A percentile compares a stretch with the other conserved stretches of the same genome.
phyloP scores from a whole-genome alignment of 2,888 invertebrate species.

The Reticulitermes lucifugus region DNA sequence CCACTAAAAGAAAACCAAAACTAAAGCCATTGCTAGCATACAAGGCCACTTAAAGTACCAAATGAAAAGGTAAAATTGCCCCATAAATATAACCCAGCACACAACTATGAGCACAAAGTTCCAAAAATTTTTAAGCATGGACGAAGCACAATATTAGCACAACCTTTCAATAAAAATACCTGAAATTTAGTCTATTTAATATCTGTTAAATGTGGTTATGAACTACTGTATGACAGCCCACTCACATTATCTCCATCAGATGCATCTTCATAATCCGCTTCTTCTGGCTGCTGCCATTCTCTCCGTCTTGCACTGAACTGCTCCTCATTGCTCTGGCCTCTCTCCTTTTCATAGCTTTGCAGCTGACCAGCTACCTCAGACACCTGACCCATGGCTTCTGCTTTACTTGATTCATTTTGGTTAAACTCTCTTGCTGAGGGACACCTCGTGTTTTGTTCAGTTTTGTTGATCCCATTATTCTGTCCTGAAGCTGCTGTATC shows the following conservation, averaged over 20 bases:
- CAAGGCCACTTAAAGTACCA: too few relatives aligned
- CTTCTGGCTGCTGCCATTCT: neutral
- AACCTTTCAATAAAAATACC: too few relatives aligned
- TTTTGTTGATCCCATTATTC: neutral
- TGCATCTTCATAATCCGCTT: conserved; percentile 51
- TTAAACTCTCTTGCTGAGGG: neutral
- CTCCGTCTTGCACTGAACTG: neutral
- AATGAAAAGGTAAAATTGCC: too few relatives aligned
- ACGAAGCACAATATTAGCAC: too few relatives aligned
- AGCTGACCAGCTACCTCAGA: neutral
- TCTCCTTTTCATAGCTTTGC: neutral
- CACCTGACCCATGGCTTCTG: neutral
- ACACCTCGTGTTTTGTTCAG: neutral
- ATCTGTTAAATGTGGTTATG: too few relatives aligned
- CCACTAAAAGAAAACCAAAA: too few relatives aligned
- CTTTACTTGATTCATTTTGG: neutral
- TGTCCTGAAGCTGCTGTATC: neutral
- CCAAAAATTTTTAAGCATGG: too few relatives aligned
- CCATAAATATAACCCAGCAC: too few relatives aligned
- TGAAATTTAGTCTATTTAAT: too few relatives aligned
- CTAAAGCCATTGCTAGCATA: too few relatives aligned
- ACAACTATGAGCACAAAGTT: too few relatives aligned
- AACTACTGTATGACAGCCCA: neutral
- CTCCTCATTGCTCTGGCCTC: neutral
- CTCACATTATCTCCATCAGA: conserved; percentile 53